Base-by-base conservation (phyloP, 92 coral and sea anemone species). In the Pocillopora grandis region DNA sequence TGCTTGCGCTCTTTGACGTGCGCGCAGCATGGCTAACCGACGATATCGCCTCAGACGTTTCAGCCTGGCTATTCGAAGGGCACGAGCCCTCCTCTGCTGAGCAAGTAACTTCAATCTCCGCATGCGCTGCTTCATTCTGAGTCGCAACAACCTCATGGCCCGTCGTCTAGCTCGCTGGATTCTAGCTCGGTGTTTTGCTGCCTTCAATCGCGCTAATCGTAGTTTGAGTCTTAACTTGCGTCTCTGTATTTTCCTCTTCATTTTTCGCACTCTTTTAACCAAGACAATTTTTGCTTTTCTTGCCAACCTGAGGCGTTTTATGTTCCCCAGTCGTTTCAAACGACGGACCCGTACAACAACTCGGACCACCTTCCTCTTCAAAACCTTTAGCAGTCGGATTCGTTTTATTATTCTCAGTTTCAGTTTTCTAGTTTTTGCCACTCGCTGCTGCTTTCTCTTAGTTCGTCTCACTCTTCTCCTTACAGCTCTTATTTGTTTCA, bases 381-480 rank as follows among this genome's bases (percentile, higher is more conserved):
- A 42, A 1, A 55, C 33, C 36, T 35, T 85, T 2, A 75, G 62
- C 18, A 33, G 63, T 12, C 84, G 57, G 42, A 72, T 31, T 9
- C 81, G 84, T 79, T 85, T 80, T 1, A 14, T 69, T 37, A 65
- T 76, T n/a, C 88, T 76, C 56, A 78, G 52, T 74, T 73, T 65
- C 11, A 81, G 18, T 80, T 52, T 70, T 12, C 66, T 63, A 9
- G 65, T 82, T 67, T 71, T 86, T 27, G 75, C 80, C 12, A 85
- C 17, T 20, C 90, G 92, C 13, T 48, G 76, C 37, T 76, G 70
- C 33, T 71, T 57, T 33, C 93, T 70, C 75, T 75, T 81, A 11
- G 37, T 49, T 80, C 92, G 82, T 55, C 66, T 73, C 10, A 61
- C 64, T 12, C 31, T 89, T 78, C 92, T 84, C 59, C 89, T 89